phyloP scores from a whole-genome alignment of 2,797 vertebrate species.

The Microctenopoma lineatum region DNA sequence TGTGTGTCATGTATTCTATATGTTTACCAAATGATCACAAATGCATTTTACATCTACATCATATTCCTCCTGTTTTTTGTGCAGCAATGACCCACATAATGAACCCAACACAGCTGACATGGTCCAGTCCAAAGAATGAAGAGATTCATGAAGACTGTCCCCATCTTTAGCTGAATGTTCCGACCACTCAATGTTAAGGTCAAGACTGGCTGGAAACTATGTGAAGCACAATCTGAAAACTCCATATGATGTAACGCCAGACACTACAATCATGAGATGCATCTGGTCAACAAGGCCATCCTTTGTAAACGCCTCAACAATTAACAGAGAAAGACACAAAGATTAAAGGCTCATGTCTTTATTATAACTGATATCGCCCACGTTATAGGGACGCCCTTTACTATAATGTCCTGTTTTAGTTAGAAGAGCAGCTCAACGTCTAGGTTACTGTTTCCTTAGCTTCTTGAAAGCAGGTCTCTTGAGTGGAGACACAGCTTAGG shows the following conservation, averaged over 20 bases:
- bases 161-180: constrained; percentile 39
- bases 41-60: constrained; percentile 21
- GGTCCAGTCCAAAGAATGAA: constrained; percentile 28
- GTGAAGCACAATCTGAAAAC: constrained; percentile 61
- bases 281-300: constrained; percentile 76
- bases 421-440: constrained; percentile 59
- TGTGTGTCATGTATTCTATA: constrained; percentile 53
- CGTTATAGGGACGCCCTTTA: constrained; percentile 78
- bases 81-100: constrained; percentile 7
- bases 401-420: constrained; percentile 55
- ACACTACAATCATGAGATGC: constrained; percentile 53
- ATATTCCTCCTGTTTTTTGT: constrained; percentile 5
- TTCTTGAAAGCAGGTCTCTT: constrained; percentile 59
- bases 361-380: constrained; percentile 86
- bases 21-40: constrained; percentile 17
- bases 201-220: constrained; percentile 69
- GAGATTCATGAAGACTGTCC: constrained; percentile 31
- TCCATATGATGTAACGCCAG: constrained; percentile 41
- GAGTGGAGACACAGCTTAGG: constrained; percentile 40
- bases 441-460: constrained; percentile 69
- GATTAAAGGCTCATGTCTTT: constrained; percentile 81
- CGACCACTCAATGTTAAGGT: constrained; percentile 44
- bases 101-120: constrained; percentile 12
- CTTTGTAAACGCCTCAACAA: constrained; percentile 76
- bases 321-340: constrained; percentile 71